Evolutionary conservation across 2,888 invertebrate species (phyloP).

Genomic region (Cerastoderma edule): DNA sequence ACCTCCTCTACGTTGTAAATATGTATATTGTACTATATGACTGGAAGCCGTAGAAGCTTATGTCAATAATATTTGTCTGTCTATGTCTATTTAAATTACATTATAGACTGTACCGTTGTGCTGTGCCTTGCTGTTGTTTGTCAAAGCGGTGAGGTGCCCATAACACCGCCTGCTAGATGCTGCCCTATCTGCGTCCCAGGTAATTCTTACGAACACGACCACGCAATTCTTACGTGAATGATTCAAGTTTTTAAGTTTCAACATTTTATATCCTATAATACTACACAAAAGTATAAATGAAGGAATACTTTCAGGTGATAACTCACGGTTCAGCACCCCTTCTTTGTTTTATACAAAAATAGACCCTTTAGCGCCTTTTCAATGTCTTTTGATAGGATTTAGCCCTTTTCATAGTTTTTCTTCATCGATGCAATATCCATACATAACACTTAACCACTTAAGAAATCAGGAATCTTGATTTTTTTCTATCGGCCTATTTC

Average conservation of each 20-base stretch:
- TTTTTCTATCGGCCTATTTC: too few relatives aligned
- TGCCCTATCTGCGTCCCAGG: constrained; percentile 3
- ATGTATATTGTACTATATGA: background rate
- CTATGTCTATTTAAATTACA: background rate
- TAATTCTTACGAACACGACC: background rate
- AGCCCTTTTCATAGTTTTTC: too few relatives aligned
- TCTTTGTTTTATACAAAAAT: too few relatives aligned
- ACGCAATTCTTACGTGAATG: background rate
- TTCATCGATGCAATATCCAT: too few relatives aligned
- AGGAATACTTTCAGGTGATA: background rate
- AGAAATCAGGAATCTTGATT: too few relatives aligned
- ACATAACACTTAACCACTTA: too few relatives aligned
- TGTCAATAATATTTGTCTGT: background rate
- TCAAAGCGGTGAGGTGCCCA: background rate
- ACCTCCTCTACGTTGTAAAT: too few relatives aligned
- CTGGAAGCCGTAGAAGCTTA: background rate
- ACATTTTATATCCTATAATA: background rate
- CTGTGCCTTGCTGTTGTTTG: background rate
- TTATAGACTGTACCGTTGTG: background rate
- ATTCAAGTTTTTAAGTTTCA: background rate
- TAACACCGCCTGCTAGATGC: background rate
- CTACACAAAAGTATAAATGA: background rate
- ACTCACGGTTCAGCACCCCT: too few relatives aligned
- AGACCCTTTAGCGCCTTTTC: too few relatives aligned
- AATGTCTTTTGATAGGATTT: too few relatives aligned